Conservation (phyloP, 1,140 invertebrate species). For the Apis dorsata region DNA sequence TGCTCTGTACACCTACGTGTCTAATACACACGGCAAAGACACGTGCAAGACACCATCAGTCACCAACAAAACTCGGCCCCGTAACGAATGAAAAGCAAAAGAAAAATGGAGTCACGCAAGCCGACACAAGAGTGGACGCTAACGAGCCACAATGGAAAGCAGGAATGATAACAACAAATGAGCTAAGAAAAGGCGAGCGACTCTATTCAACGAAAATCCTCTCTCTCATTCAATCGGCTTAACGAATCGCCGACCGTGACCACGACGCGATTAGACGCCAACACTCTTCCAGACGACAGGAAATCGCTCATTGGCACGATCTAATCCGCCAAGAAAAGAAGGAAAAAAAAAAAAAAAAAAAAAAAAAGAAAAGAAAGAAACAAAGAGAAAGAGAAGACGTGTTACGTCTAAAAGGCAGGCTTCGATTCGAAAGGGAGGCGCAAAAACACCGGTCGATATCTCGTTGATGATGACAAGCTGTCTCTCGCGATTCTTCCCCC, state of each 20-base stretch:
- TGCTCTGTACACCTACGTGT: no score
- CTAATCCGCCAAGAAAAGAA: conserved; percentile 26
- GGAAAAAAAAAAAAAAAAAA: no score
- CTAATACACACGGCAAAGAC: no score
- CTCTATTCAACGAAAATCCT: conserved; percentile 33
- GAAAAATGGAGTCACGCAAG: background rate
- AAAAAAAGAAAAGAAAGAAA: background rate
- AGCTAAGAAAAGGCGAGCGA: conserved; percentile 24
- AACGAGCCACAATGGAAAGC: conserved; percentile 9
- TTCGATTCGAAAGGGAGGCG: no score
- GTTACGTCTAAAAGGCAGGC: no score
- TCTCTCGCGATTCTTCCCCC: no score
- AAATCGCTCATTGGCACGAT: conserved; percentile 52
- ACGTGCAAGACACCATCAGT: no score
- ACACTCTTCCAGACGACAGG: conserved; percentile 41
- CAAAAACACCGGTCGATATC: no score
- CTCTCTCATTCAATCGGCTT: background rate
- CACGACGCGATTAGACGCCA: conserved; percentile 44
- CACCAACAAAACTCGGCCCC: background rate
- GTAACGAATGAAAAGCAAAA: background rate
- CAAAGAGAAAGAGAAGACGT: background rate
- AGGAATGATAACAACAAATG: conserved; percentile 19
- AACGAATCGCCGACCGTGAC: conserved; percentile 43
- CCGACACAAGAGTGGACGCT: background rate
- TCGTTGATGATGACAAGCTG: background rate